These are phyloP conservation scores for Chascanopsetta lugubris DNA, from an alignment of 2,113 vertebrate species.

Conservation along the genomic window DNA sequence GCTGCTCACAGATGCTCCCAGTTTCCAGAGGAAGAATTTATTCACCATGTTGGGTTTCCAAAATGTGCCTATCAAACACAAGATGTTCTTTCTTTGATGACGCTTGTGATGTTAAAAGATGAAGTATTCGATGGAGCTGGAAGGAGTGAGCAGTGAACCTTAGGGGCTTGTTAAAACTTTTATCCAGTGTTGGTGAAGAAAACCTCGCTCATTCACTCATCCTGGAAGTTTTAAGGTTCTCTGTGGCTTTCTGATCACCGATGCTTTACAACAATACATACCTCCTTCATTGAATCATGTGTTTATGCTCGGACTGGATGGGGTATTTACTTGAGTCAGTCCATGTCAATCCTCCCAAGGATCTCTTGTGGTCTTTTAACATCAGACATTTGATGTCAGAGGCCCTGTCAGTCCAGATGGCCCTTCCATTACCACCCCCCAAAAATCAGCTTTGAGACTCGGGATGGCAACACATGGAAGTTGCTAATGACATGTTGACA, in stretches of 20 bases:
- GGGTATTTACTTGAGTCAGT: constrained; percentile 49
- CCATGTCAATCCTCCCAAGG: constrained; percentile 38
- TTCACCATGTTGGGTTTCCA: neutral
- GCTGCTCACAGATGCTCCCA: constrained; percentile 11
- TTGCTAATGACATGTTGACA: constrained; percentile 61
- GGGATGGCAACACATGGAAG: constrained; percentile 49
- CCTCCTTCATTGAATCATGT: constrained; percentile 54
- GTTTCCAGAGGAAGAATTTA: constrained; percentile 3
- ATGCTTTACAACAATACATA: constrained; percentile 58
- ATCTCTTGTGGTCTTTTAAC: constrained; percentile 52
- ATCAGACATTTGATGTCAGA: constrained; percentile 53
- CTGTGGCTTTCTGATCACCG: constrained; percentile 47
- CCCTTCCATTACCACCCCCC: constrained; percentile 40
- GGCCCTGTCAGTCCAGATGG: constrained; percentile 63
- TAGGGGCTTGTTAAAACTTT: constrained; percentile 34
- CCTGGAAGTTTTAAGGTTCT: constrained; percentile 39
- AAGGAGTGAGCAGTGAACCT: constrained; percentile 18
- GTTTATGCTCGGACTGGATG: constrained; percentile 40
- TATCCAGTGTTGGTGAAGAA: constrained; percentile 19
- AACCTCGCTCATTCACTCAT: constrained; percentile 30
- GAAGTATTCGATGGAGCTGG: constrained; percentile 13
- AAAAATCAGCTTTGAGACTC: constrained; percentile 53
- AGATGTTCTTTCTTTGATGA: constrained; percentile 11
- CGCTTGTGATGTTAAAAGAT: constrained; percentile 5
- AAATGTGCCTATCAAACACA: constrained; percentile 23